phyloP scores from a whole-genome alignment of 2,113 vertebrate species.

The Neodontobutis hainanensis region DNA sequence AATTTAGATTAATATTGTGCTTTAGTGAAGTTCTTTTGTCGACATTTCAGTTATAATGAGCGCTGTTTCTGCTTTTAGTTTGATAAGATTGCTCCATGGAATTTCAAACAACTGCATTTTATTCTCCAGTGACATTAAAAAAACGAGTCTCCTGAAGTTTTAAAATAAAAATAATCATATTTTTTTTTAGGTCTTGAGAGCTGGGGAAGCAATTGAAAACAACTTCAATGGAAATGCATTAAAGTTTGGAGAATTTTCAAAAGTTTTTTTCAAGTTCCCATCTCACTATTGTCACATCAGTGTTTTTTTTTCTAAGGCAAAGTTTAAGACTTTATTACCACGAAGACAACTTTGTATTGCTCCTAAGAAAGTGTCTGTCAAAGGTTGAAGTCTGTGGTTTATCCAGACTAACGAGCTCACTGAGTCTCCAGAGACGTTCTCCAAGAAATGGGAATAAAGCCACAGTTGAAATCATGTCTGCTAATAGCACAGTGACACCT shows the following conservation, averaged over 20 bases:
- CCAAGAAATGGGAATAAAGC: not conserved
- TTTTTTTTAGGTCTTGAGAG: not conserved
- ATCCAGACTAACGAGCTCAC: not conserved
- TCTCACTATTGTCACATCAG: not conserved
- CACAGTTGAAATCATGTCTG: not conserved
- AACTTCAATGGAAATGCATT: not conserved
- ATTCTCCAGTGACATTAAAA: no score
- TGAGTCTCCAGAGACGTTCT: not conserved
- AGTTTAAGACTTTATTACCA: not conserved
- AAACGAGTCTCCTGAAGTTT: not conserved
- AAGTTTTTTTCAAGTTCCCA: not conserved
- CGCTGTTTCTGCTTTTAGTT: no score
- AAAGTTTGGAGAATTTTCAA: not conserved
- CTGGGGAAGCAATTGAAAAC: not conserved
- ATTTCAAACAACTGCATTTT: no score
- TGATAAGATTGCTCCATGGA: no score
- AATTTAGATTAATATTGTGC: no score
- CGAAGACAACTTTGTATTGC: not conserved
- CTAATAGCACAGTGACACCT: conserved; percentile 3
- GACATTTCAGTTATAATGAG: no score
- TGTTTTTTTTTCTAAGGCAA: not conserved
- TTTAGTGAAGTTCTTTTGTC: no score
- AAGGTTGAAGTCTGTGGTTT: not conserved
- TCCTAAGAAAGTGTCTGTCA: not conserved
- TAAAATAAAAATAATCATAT: not conserved